Evolutionary conservation across 2,797 vertebrate species (phyloP), one percentile per base, ranked within the genome.

Genomic region (Ctenosaura bakeri): DNA sequence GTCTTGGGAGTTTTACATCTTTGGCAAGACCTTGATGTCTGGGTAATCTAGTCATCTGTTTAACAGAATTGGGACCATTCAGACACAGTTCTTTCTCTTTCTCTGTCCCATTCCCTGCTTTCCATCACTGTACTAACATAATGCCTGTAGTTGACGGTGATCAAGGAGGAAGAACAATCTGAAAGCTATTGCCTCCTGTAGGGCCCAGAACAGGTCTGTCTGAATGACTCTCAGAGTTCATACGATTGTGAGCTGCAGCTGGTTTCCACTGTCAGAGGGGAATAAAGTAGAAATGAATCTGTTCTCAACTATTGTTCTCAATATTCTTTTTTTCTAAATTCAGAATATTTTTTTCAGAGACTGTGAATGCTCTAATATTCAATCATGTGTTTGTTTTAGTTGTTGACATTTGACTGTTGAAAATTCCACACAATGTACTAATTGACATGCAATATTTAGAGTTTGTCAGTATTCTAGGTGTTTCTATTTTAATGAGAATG

Each of bases 131-230:
- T 85, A 85, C 59, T 85, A 71, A 89, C 46, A 54, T 71, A 78
- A 85, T 54, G 42, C 59, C 82, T 85, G 46, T 84, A 54, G 59
- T 24, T 50, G 78, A 83, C 38, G 82, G 52, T 85, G 46, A 85
- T 89, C 88, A 35, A 85, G 50, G 71, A 78, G 83, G 35, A 89
- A 90, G 64, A 79, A 80, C 89, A 80, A 62, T 86, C 89, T 73
- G 52, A 90, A 90, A 46, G 83, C 52, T 86, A 59, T 85, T 90
- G 83, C 50, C 50, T 85, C 74, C 26, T 1, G 54, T 64, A 12
- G 81, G 76, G 86, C 83, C 74, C 62, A 85, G 59, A 85, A 79
- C 32, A 69, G 73, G 32, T 85, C 62, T 54, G 46, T 69, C n/a
- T 79, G 83, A 69, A 54, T 85, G 85, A 85, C 46, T 84, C 29